phyloP scores from a whole-genome alignment of 1,140 invertebrate genomes.

The Dermatophagoides farinae region DNA sequence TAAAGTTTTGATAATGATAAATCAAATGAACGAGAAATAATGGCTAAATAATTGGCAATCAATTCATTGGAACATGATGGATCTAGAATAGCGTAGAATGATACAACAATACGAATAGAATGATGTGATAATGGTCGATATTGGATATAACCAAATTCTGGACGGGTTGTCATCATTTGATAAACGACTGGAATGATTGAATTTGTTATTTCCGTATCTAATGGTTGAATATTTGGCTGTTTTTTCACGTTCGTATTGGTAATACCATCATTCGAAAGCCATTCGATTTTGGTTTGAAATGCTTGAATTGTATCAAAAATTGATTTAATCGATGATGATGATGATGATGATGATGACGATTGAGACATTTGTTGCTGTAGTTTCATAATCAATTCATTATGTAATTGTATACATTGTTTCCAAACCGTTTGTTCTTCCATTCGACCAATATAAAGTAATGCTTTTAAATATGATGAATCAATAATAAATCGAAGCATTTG shows the following conservation, averaged over 20 bases:
- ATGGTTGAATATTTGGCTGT: too few species aligned
- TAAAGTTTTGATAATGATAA: constrained; percentile 36
- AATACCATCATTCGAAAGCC: neutral
- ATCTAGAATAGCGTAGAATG: constrained; percentile 43
- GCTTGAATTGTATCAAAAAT: neutral
- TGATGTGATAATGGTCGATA: neutral
- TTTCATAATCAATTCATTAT: neutral
- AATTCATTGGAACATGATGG: constrained; percentile 54
- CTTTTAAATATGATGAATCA: constrained; percentile 24
- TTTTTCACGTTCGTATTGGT: too few species aligned
- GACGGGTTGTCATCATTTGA: too few species aligned
- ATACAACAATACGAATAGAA: constrained; percentile 16
- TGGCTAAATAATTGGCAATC: constrained; percentile 53
- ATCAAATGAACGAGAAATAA: constrained; percentile 46
- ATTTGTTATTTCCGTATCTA: too few species aligned
- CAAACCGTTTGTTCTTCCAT: constrained; percentile 25
- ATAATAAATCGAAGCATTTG: constrained; percentile 25
- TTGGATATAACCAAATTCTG: neutral
- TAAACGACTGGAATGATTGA: too few species aligned
- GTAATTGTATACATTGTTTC: constrained; percentile 5
- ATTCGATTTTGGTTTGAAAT: constrained; percentile 1
- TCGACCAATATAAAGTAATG: constrained; percentile 28
- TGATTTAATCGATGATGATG: neutral
- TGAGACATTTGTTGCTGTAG: too few species aligned
- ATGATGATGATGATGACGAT: neutral